Percentiles rank a stretch among this genome's conserved stretches.
These are phyloP conservation scores for Agrypnia vestita DNA, from an alignment of 1,140 invertebrate species.

Conservation along the genomic window DNA sequence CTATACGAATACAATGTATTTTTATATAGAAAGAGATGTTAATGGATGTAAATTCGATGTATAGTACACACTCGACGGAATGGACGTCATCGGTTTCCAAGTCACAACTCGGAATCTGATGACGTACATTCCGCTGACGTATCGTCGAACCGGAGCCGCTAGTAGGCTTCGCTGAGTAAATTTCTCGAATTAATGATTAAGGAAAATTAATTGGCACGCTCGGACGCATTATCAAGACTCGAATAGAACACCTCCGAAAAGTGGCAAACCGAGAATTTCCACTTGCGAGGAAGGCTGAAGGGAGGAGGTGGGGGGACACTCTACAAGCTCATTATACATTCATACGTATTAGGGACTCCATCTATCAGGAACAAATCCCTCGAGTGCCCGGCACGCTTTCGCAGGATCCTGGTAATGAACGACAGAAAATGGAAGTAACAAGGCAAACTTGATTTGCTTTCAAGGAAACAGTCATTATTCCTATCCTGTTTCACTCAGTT, in stretches of 20 bases:
- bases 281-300: not conserved
- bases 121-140: too few species aligned
- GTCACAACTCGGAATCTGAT: too few species aligned
- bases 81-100: too few species aligned
- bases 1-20: too few species aligned
- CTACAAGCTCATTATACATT: slow-evolving; percentile 30
- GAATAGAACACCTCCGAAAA: not conserved
- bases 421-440: slow-evolving; percentile 2
- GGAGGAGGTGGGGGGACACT: slow-evolving; percentile 1
- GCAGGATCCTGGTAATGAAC: slow-evolving; percentile 26
- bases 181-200: not conserved
- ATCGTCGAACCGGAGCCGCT: not conserved
- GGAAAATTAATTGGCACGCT: slow-evolving; percentile 14
- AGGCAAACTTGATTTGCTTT: too few species aligned
- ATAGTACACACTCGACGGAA: too few species aligned
- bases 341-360: slow-evolving; percentile 36
- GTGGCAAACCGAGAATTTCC: not conserved
- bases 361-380: slow-evolving; percentile 26
- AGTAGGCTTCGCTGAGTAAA: slow-evolving; percentile 4
- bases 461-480: too few species aligned
- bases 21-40: too few species aligned
- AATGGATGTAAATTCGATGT: too few species aligned
- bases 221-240: slow-evolving; percentile 7
- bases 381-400: not conserved
- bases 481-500: too few species aligned